Evolutionary conservation across 2,888 invertebrate species (phyloP).

Genomic region (Cephus rjabovi): DNA sequence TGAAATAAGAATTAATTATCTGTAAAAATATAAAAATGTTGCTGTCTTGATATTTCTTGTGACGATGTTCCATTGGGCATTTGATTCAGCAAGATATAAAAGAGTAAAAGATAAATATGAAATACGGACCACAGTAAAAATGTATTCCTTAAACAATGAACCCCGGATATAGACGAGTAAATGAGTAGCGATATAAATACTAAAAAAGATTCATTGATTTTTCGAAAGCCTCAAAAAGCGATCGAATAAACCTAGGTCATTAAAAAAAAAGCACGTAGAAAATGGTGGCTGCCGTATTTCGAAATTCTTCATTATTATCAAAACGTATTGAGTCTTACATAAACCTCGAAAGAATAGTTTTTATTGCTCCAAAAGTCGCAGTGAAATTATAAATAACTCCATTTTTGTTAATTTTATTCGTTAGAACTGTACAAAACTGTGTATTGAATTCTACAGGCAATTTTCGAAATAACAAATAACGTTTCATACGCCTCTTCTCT

Average conservation of each 20-base stretch:
- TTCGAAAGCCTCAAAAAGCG: neutral
- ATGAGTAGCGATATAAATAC: neutral
- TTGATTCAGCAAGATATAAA: neutral
- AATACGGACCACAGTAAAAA: neutral
- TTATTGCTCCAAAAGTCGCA: neutral
- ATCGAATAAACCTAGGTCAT: neutral
- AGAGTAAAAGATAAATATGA: neutral
- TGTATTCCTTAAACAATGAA: neutral
- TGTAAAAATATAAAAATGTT: neutral
- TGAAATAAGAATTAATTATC: too few relatives aligned
- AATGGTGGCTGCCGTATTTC: neutral
- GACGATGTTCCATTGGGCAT: neutral
- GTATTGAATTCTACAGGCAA: neutral
- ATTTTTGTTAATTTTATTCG: neutral
- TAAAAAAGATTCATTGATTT: neutral
- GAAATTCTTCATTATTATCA: neutral
- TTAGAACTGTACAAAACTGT: neutral
- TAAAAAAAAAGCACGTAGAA: neutral
- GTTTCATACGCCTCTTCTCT: neutral
- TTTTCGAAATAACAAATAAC: neutral
- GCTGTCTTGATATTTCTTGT: neutral
- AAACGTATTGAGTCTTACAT: neutral
- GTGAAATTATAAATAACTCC: neutral
- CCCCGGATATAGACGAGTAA: neutral
- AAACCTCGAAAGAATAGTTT: neutral